phyloP scores from a whole-genome alignment of 2,797 vertebrate species.

The Mormyrus hasselquistii region DNA sequence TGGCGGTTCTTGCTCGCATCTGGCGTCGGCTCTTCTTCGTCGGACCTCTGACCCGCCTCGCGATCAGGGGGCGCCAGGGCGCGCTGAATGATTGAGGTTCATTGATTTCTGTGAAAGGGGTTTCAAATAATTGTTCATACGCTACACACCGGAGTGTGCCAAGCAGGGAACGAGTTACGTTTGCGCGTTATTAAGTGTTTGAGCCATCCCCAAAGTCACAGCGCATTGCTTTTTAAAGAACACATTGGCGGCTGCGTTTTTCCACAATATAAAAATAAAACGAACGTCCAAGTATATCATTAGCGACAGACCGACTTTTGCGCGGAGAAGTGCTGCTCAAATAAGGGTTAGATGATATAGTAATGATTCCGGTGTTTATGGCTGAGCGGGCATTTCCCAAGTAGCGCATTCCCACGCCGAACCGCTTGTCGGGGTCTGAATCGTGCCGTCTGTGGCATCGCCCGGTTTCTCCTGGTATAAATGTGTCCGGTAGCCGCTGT shows the following conservation, averaged over 20 bases:
- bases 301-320: not conserved
- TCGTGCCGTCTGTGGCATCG: not conserved
- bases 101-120: conserved; percentile 5
- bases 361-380: not conserved
- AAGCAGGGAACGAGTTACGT: not conserved
- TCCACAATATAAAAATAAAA: not conserved
- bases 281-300: not conserved
- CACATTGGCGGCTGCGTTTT: not conserved
- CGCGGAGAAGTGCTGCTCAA: not conserved
- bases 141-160: not conserved
- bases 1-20: not conserved
- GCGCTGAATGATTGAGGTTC: not conserved
- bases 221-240: not conserved
- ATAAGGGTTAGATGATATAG: not conserved
- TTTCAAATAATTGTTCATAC: not conserved
- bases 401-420: not conserved
- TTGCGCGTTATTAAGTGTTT: not conserved
- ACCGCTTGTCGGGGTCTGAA: not conserved
- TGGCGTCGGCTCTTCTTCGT: not conserved
- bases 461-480: conserved; percentile 40
- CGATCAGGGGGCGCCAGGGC: not conserved
- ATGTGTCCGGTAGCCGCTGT: conserved; percentile 50
- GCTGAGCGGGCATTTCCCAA: not conserved
- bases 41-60: conserved; percentile 10
- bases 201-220: not conserved